Evolutionary conservation across 2,797 vertebrate genomes (phyloP).

Genomic region (Cynodonichthys magdalenae): DNA sequence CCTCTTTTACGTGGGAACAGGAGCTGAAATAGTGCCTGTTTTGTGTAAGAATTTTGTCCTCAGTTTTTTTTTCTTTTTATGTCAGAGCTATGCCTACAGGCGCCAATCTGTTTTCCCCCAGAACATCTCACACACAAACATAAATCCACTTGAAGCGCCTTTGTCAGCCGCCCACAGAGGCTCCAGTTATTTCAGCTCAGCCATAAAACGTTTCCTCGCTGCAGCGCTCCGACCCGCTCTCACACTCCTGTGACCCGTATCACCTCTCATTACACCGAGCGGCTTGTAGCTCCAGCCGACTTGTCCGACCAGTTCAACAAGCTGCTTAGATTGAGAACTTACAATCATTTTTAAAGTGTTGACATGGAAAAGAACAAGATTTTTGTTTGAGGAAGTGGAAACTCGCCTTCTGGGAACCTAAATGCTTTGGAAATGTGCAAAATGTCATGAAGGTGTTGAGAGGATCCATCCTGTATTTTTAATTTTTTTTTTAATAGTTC

Average conservation of each 20-base stretch:
- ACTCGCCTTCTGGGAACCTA: constrained; percentile 13
- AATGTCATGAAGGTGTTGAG: constrained; percentile 20
- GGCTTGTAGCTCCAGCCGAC: constrained; percentile 29
- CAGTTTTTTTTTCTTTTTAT: constrained; percentile 39
- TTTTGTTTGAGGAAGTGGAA: constrained; percentile 33
- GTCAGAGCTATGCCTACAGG: constrained; percentile 50
- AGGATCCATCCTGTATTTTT: constrained; percentile 12
- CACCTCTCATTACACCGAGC: constrained; percentile 27
- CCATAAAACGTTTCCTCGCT: constrained; percentile 42
- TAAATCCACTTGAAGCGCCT: constrained; percentile 6
- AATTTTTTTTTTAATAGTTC: not conserved
- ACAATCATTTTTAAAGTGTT: constrained; percentile 29
- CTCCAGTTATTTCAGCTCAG: constrained; percentile 18
- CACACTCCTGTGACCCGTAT: constrained; percentile 47
- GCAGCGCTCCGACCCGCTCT: constrained; percentile 48
- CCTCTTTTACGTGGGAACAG: constrained; percentile 39
- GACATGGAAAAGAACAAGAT: not conserved
- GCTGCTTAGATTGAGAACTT: constrained; percentile 40
- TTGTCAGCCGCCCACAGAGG: constrained; percentile 36
- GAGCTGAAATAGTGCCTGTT: constrained; percentile 32
- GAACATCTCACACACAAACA: constrained; percentile 28
- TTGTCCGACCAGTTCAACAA: constrained; percentile 17
- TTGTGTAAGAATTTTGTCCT: constrained; percentile 43
- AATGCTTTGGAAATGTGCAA: constrained; percentile 19
- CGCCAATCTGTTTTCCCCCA: constrained; percentile 39